Conservation (phyloP, 2,113 vertebrate genomes). For the Trachemys scripta region DNA sequence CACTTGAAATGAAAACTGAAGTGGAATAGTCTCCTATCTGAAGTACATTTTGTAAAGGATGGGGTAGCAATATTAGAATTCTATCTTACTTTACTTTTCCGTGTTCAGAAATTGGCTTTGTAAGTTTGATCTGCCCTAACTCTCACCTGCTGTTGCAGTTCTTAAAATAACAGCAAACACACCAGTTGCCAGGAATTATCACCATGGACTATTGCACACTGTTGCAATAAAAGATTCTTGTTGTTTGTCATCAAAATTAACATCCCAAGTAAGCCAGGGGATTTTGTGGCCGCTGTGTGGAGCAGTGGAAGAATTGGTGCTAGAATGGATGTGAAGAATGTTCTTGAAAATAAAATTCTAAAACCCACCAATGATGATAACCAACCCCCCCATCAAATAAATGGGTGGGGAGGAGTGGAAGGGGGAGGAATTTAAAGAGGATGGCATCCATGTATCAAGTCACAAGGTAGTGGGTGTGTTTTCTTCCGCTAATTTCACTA, state of each 20-base stretch:
- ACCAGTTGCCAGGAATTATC: background rate
- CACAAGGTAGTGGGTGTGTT: background rate
- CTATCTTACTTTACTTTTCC: background rate
- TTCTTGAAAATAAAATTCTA: too few species aligned
- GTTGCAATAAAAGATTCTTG: background rate
- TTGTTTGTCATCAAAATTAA: background rate
- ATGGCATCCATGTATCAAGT: background rate
- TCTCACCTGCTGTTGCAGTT: background rate
- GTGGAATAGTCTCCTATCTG: background rate
- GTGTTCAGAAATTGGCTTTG: background rate
- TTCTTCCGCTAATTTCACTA: too few species aligned
- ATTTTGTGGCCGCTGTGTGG: too few species aligned
- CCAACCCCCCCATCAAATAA: background rate
- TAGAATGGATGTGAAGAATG: background rate
- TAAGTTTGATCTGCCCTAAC: background rate
- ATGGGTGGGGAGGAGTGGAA: background rate
- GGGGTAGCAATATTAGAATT: background rate
- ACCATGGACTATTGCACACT: background rate
- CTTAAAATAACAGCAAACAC: background rate
- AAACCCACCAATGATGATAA: fast-evolving
- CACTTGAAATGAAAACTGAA: background rate
- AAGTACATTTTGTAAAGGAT: background rate
- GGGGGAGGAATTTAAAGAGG: background rate
- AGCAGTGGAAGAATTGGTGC: background rate
- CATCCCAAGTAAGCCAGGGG: background rate